Evolutionary conservation across 2,113 vertebrate species (phyloP).

Genomic region (Rhinogobius similis): DNA sequence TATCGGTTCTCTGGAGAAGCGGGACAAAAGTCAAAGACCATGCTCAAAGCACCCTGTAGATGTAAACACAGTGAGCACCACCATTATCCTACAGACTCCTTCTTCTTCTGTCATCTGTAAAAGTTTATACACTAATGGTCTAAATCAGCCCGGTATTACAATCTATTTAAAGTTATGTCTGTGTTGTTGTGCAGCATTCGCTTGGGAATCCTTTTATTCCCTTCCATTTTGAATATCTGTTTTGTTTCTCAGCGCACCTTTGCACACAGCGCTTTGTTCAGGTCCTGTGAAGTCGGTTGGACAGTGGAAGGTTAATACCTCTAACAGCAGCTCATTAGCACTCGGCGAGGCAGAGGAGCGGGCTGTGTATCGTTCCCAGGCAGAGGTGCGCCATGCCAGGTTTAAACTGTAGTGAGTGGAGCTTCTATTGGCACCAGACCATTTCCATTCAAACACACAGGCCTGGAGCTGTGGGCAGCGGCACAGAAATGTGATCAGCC

Average conservation of each 20-base stretch:
- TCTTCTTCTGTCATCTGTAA: neutral
- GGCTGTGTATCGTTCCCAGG: conserved; percentile 21
- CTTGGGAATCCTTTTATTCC: neutral
- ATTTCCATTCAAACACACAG: conserved; percentile 43
- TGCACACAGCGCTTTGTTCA: neutral
- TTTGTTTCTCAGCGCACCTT: neutral
- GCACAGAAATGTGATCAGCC: neutral
- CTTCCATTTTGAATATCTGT: neutral
- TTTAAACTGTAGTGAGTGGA: conserved; percentile 37
- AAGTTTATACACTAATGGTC: neutral
- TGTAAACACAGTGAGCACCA: neutral
- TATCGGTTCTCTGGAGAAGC: too few species aligned
- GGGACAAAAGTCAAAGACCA: too few species aligned
- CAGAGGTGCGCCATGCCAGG: conserved; percentile 29
- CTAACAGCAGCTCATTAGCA: conserved; percentile 43
- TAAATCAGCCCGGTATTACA: neutral
- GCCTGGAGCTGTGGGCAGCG: conserved; percentile 28
- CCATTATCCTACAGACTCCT: neutral
- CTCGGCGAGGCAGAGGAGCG: conserved; percentile 17
- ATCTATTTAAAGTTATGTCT: neutral
- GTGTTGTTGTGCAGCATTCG: neutral
- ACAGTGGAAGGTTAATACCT: conserved; percentile 21
- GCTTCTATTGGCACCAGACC: conserved; percentile 26
- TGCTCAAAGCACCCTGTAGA: too few species aligned
- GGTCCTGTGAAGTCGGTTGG: neutral